These are phyloP conservation scores for Chrysopilus asiliformis DNA, from an alignment of 2,888 invertebrate genomes.

Conservation along the genomic window DNA sequence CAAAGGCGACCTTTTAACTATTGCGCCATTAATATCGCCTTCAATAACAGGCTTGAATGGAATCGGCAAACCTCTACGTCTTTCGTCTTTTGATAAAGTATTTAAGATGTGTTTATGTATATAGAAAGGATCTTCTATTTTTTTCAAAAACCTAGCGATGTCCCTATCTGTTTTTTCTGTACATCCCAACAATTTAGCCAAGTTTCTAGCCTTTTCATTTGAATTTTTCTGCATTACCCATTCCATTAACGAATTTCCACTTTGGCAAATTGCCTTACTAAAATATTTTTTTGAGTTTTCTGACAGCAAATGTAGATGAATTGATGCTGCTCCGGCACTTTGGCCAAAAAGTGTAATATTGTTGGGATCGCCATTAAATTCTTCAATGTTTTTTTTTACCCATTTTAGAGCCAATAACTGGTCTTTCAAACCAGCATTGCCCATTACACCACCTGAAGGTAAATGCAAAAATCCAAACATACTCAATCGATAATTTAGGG, in stretches of 20 bases:
- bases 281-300: conserved; percentile 26
- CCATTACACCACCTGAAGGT: conserved; percentile 28
- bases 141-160: conserved; percentile 13
- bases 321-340: conserved; percentile 28
- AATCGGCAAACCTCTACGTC: conserved; percentile 24
- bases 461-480: conserved; percentile 30
- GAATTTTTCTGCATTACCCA: conserved; percentile 27
- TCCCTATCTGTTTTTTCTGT: conserved; percentile 14
- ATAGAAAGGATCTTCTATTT: conserved; percentile 15
- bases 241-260: conserved; percentile 29
- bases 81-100: conserved; percentile 24
- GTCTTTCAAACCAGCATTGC: conserved; percentile 33
- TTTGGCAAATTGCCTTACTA: conserved; percentile 31
- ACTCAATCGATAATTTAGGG: conserved; percentile 30
- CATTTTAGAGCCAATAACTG: conserved; percentile 38
- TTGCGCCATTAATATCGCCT: conserved; percentile 21
- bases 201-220: conserved; percentile 18
- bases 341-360: conserved; percentile 33
- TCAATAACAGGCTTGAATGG: conserved; percentile 29
- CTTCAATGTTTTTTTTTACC: conserved; percentile 34
- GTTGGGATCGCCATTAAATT: conserved; percentile 36
- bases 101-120: conserved; percentile 20
- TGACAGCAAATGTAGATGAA: conserved; percentile 27
- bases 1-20: conserved; percentile 31
- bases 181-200: conserved; percentile 24